Base-by-base conservation (phyloP, 2,113 vertebrate genomes). In the Coryphaenoides rupestris region DNA sequence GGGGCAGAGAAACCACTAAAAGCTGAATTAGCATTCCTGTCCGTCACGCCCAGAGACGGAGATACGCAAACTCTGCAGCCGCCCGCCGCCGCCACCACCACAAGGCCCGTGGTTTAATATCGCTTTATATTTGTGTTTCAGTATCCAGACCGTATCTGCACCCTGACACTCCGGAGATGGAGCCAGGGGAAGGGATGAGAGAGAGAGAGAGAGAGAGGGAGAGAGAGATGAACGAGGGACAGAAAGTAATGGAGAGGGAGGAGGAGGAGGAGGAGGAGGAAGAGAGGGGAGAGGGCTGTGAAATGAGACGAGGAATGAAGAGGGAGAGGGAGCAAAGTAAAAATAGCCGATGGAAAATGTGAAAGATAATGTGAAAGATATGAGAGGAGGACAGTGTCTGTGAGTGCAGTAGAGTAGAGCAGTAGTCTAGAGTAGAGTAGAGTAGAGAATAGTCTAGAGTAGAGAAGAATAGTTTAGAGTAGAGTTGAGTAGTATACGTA, bases 21-120 rank as follows among this genome's bases (percentile, higher is more conserved):
- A 85, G 79, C 83, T 84, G 79, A 86, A 85, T 87, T 88, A 89
- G 82, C 81, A 84, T 88, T 86, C 79, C 83, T 77, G 86, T 85
- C 84, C 73, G 86, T 90, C 84, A 81, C 60, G 66, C 66, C 54
- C 33, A 33, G 62, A 76, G 72, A 56, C 60, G 24, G 56, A 69
- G 75, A 63, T 26, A 19, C 70, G 53, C 28, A 22, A 0, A 69
- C 73, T 12, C 74, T 62, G 71, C 33, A 7, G 33, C 33, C 2
- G 6, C 33, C 1, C 55, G n/a, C n/a, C n/a, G n/a, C n/a, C n/a
- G n/a, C n/a, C n/a, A n/a, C n/a, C n/a, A n/a, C n/a, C n/a, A n/a
- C 60, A 60, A 63, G 75, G 65, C 58, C 62, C 72, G 56, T 57
- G 73, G n/a, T 85, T n/a, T 83, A 78, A 87, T 86, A 87, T 85